phyloP scores from a whole-genome alignment of 2,113 vertebrate genomes.

The Myotis brandtii region DNA sequence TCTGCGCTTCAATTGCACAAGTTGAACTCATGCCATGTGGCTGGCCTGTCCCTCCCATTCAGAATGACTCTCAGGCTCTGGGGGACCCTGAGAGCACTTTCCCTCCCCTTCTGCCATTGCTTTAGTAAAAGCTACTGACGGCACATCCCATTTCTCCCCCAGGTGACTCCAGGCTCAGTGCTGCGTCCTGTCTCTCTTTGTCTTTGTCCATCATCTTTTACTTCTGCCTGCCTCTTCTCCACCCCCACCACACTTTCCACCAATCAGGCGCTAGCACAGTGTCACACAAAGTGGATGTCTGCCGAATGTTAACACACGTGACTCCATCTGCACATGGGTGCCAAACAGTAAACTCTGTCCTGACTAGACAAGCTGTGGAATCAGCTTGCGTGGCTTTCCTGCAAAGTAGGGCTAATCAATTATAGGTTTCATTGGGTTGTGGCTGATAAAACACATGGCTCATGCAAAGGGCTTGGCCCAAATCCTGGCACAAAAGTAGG shows the following conservation, averaged over 20 bases:
- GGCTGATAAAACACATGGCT: neutral
- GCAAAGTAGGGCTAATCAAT: neutral
- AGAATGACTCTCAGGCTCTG: neutral
- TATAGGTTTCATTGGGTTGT: neutral
- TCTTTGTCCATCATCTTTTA: neutral
- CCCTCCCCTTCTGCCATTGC: neutral
- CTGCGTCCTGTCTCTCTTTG: neutral
- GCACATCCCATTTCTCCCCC: fast-evolving
- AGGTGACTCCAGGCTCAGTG: neutral
- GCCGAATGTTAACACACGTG: neutral
- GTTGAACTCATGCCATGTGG: neutral
- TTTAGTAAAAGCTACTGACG: neutral
- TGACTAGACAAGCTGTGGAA: neutral
- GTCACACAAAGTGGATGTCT: neutral
- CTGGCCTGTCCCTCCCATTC: neutral
- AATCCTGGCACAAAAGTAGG: neutral
- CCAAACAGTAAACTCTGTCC: neutral
- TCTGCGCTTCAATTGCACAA: neutral
- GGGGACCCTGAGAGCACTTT: neutral
- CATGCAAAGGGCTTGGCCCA: neutral
- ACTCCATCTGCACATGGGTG: neutral
- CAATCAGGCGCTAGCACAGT: neutral
- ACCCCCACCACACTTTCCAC: neutral
- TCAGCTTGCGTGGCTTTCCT: neutral
- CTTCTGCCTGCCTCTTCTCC: neutral